A percentile compares a stretch with the other conserved stretches of the same genome.
Evolutionary conservation across 2,888 invertebrate species (phyloP).

Genomic region (Nymphalis polychloros): DNA sequence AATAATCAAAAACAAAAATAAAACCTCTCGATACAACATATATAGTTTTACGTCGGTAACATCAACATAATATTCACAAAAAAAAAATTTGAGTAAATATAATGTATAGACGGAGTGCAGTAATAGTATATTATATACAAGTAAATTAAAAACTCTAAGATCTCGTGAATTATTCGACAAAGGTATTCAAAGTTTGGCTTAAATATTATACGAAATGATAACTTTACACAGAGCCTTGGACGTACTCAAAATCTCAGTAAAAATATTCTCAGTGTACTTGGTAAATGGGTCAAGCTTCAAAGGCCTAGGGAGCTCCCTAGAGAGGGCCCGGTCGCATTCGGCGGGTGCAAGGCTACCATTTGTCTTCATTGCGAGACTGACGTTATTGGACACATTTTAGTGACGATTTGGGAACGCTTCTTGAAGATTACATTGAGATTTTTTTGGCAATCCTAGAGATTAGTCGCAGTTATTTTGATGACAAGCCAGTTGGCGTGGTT

Average conservation of each 20-base stretch:
- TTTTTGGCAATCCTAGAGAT: not conserved
- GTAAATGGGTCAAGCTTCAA: constrained; percentile 29
- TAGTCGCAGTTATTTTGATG: not conserved
- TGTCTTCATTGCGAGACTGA: constrained; percentile 33
- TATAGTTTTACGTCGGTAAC: no score
- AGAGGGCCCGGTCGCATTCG: constrained; percentile 20
- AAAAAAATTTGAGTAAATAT: no score
- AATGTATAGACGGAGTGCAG: no score
- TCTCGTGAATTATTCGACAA: not conserved
- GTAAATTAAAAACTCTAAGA: no score
- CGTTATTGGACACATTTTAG: constrained; percentile 27
- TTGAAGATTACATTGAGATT: constrained; percentile 5
- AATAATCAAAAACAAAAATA: no score
- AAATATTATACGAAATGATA: constrained; percentile 25
- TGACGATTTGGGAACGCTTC: constrained; percentile 20
- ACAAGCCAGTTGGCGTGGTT: no score
- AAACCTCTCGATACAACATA: no score
- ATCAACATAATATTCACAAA: no score
- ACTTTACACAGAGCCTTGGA: constrained; percentile 22
- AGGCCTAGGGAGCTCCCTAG: constrained; percentile 21
- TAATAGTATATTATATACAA: no score
- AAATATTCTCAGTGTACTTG: constrained; percentile 13
- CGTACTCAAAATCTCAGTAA: constrained; percentile 19
- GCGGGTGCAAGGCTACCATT: constrained; percentile 28
- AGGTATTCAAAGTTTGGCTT: not conserved